Conservation (phyloP, 2,888 invertebrate species). For the Heterodera filipjevi region DNA sequence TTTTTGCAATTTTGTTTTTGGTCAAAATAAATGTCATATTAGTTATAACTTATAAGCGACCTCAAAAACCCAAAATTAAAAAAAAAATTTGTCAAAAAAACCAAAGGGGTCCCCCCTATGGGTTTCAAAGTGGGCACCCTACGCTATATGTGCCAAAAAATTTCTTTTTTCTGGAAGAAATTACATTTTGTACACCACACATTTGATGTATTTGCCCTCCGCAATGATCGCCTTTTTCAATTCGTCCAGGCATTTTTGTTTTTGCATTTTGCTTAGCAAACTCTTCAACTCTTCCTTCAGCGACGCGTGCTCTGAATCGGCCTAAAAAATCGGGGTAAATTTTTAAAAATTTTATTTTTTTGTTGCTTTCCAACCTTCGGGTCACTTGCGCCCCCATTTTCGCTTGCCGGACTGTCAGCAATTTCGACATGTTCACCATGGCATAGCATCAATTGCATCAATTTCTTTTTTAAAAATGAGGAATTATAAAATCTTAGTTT, state of each 20-base stretch:
- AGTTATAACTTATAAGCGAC: too few species aligned
- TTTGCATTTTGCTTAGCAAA: conserved; percentile 44
- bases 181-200: conserved; percentile 45
- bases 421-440: background rate
- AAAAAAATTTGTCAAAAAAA: too few species aligned
- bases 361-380: background rate
- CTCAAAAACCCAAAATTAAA: too few species aligned
- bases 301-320: conserved; percentile 30
- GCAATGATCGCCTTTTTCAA: conserved; percentile 41
- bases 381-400: background rate
- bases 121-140: too few species aligned
- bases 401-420: conserved; percentile 10
- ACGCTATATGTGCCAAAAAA: too few species aligned
- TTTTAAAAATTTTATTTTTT: background rate
- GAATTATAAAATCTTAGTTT: too few species aligned
- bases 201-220: conserved; percentile 39
- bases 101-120: too few species aligned
- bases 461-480: background rate
- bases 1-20: too few species aligned
- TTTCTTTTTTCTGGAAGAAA: too few species aligned
- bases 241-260: conserved; percentile 40
- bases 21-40: too few species aligned
- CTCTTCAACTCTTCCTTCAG: conserved; percentile 40
- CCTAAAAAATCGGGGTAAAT: conserved; percentile 31
- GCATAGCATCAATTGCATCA: conserved; percentile 10